Percentiles rank a stretch among this genome's conserved stretches.
These are phyloP conservation scores for Pecten maximus DNA, from an alignment of 2,888 invertebrate genomes.

Conservation along the genomic window DNA sequence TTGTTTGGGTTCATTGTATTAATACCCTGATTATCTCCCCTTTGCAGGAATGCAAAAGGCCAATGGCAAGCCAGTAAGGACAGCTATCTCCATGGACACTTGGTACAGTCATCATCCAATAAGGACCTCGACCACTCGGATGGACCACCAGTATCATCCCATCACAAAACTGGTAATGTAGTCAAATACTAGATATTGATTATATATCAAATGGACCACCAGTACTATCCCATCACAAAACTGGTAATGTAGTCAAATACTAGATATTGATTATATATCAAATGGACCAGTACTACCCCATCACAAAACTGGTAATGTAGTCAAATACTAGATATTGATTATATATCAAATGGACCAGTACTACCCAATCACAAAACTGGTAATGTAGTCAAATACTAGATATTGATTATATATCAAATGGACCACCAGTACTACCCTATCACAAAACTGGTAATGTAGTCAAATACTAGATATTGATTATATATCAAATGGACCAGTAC, in stretches of 20 bases:
- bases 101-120: conserved; percentile 33
- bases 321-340: too few relatives aligned
- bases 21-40: too few relatives aligned
- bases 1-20: too few relatives aligned
- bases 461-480: too few relatives aligned
- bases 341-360: neutral
- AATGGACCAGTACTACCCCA: neutral
- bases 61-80: conserved; percentile 58
- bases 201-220: neutral
- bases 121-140: neutral
- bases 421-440: neutral
- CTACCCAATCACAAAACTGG: neutral
- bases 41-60: conserved; percentile 47
- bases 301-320: neutral
- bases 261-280: neutral
- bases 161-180: neutral
- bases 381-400: too few relatives aligned
- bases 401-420: too few relatives aligned
- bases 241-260: too few relatives aligned
- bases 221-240: neutral
- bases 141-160: neutral
- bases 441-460: neutral
- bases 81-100: conserved; percentile 68
- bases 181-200: too few relatives aligned
- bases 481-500: neutral